A percentile compares a stretch with the other conserved stretches of the same genome.
phyloP scores from a whole-genome alignment of 2,113 vertebrate genomes.

The Mormyrus lacerda region DNA sequence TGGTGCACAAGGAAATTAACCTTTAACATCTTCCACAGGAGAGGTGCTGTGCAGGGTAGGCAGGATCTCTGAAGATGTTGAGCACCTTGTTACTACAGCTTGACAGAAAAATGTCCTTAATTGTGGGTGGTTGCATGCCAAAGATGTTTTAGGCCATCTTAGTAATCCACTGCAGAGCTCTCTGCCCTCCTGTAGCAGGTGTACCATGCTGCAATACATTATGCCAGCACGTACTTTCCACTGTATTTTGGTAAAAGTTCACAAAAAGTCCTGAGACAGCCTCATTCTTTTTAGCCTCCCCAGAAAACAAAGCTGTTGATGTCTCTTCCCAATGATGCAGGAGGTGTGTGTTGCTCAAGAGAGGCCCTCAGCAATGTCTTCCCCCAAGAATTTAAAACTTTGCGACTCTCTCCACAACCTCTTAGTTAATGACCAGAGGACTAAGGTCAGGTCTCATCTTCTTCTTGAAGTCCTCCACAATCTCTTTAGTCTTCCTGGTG shows the following conservation, averaged over 20 bases:
- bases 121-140: no score
- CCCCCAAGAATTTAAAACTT: not conserved
- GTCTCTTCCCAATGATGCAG: not conserved
- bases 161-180: no score
- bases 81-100: no score
- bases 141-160: no score
- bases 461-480: not conserved
- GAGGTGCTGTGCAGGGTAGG: no score
- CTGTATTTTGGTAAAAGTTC: not conserved
- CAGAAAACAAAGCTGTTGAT: not conserved
- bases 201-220: no score
- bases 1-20: not conserved
- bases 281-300: not conserved
- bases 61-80: no score
- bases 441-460: not conserved
- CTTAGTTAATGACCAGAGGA: not conserved
- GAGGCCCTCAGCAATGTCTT: not conserved
- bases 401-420: not conserved
- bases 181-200: no score
- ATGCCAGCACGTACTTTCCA: not conserved
- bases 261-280: not conserved
- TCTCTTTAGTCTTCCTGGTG: not conserved
- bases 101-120: no score
- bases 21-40: not conserved
- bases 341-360: not conserved